phyloP scores from a whole-genome alignment of 2,888 invertebrate genomes.

The Agrotis puta region DNA sequence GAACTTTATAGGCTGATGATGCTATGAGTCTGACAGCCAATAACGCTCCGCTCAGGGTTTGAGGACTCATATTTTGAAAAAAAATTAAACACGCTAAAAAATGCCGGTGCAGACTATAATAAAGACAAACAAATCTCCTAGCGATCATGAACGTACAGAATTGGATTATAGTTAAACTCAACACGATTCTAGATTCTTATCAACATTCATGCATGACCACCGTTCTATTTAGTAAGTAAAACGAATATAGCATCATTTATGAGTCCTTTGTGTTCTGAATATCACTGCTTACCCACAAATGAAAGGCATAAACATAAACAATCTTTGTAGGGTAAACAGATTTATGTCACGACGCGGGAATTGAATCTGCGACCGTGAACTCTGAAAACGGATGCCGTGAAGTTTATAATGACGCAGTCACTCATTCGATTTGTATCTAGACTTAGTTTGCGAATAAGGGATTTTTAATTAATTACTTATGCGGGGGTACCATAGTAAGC shows the following conservation, averaged over 20 bases:
- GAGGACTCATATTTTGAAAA: too few species aligned
- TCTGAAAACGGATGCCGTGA: slow-evolving; percentile 51
- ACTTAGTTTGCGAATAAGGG: neutral
- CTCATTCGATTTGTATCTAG: neutral
- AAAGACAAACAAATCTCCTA: too few species aligned
- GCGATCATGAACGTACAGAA: too few species aligned
- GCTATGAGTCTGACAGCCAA: too few species aligned
- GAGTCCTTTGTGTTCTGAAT: slow-evolving; percentile 25
- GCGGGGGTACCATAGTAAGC: too few species aligned
- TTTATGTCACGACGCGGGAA: slow-evolving; percentile 39
- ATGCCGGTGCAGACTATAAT: too few species aligned
- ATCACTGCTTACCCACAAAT: neutral
- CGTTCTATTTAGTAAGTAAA: neutral
- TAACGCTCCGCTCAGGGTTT: too few species aligned
- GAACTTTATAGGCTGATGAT: too few species aligned
- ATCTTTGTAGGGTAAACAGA: slow-evolving; percentile 23
- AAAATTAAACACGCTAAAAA: too few species aligned
- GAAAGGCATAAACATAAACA: slow-evolving; percentile 20
- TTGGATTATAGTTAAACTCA: too few species aligned
- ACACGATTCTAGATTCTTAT: neutral
- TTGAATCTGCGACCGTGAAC: slow-evolving; percentile 42
- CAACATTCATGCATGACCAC: neutral
- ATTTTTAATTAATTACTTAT: neutral
- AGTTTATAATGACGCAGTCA: slow-evolving; percentile 20
- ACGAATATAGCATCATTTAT: neutral